These are phyloP conservation scores for Tarsius wallacei DNA, from an alignment of 2,797 vertebrate species.

Conservation along the genomic window DNA sequence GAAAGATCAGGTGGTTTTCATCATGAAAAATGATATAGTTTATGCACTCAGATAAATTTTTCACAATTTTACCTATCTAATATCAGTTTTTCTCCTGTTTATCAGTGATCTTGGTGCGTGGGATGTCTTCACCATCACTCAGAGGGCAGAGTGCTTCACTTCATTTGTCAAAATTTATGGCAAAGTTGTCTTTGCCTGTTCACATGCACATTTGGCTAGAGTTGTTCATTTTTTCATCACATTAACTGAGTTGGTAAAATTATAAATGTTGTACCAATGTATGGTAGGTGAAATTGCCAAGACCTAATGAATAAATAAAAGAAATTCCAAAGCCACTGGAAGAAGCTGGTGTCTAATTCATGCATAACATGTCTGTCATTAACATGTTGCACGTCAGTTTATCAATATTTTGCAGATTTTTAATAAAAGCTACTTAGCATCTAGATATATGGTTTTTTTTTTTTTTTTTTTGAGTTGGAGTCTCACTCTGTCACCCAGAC, in stretches of 20 bases:
- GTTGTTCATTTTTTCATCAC: conserved; percentile 34
- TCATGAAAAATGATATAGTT: conserved; percentile 4
- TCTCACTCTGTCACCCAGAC: no score
- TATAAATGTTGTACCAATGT: not conserved
- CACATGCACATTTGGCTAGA: not conserved
- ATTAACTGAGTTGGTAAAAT: not conserved
- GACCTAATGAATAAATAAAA: not conserved
- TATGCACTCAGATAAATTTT: not conserved
- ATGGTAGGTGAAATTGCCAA: not conserved
- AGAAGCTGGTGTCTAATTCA: conserved; percentile 4
- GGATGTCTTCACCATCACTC: no score
- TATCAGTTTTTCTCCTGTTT: not conserved
- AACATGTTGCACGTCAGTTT: not conserved
- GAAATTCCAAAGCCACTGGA: not conserved
- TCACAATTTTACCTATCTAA: not conserved
- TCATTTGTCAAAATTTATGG: no score
- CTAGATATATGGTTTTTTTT: not conserved
- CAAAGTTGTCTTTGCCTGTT: not conserved
- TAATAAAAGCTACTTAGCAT: not conserved
- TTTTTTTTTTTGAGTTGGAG: no score
- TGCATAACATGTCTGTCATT: not conserved
- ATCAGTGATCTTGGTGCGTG: no score
- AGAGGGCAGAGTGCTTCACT: no score
- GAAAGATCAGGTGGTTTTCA: not conserved
- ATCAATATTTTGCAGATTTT: not conserved